These are phyloP conservation scores for Apogon talboti DNA, from an alignment of 2,797 vertebrate species.

Conservation along the genomic window DNA sequence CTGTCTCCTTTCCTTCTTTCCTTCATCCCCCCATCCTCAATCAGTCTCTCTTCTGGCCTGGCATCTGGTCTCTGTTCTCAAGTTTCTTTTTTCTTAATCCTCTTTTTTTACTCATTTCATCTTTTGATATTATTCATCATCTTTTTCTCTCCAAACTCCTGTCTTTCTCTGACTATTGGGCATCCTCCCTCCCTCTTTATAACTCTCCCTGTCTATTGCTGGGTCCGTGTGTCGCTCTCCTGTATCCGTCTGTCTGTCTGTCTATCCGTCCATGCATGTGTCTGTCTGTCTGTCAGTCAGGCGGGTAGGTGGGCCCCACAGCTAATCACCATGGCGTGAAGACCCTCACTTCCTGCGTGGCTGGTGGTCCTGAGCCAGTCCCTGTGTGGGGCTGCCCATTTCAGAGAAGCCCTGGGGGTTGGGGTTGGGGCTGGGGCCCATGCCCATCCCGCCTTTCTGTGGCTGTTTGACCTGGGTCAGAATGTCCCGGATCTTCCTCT, in stretches of 20 bases:
- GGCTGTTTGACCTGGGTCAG: conserved; percentile 94
- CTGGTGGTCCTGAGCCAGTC: conserved; percentile 74
- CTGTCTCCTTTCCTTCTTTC: conserved; percentile 51
- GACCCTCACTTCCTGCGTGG: conserved; percentile 82
- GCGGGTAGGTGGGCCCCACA: conserved; percentile 16
- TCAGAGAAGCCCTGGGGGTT: conserved; percentile 84
- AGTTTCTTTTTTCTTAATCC: conserved; percentile 60
- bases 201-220: conserved; percentile 81
- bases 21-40: conserved; percentile 78
- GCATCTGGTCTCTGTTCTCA: conserved; percentile 84
- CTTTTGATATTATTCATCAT: conserved; percentile 69
- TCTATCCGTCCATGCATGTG: conserved; percentile 68
- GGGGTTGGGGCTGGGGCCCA: conserved; percentile 66
- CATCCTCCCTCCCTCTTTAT: conserved; percentile 66
- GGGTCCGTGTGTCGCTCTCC: conserved; percentile 82
- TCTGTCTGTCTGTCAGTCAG: conserved; percentile 67
- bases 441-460: conserved; percentile 88
- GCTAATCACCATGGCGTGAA: conserved; percentile 28
- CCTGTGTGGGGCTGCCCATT: conserved; percentile 74
- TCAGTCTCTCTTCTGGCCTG: conserved; percentile 89
- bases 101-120: conserved; percentile 68
- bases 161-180: conserved; percentile 60
- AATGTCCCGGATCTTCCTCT: conserved; percentile 96
- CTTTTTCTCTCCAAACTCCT: conserved; percentile 57
- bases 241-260: conserved; percentile 69